Percentiles rank a stretch among this genome's conserved stretches.
Evolutionary conservation across 1,140 invertebrate genomes (phyloP).

Genomic region (Helicoverpa zea): DNA sequence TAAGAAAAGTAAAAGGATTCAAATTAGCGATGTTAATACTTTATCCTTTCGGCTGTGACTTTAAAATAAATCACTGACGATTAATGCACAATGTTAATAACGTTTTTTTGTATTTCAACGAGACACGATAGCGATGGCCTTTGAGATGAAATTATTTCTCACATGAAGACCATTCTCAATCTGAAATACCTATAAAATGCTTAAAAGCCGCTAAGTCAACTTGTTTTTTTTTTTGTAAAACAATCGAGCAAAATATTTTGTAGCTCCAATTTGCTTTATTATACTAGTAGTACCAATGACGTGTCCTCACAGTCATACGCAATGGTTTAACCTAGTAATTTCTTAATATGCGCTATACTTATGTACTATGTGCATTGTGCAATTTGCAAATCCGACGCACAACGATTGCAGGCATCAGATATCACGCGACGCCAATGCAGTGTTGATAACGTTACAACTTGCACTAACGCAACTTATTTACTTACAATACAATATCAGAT

Average conservation of each 20-base stretch:
- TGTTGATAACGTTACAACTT: constrained; percentile 12
- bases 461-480: neutral
- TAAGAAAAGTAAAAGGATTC: constrained; percentile 6
- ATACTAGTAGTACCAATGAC: neutral
- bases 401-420: constrained; percentile 15
- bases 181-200: no score
- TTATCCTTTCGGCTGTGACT: neutral
- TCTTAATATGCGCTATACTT: constrained; percentile 31
- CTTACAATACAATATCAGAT: neutral
- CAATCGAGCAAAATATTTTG: neutral
- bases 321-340: constrained; percentile 17
- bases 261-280: neutral
- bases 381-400: constrained; percentile 19
- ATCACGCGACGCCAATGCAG: constrained; percentile 1
- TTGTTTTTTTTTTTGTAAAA: no score
- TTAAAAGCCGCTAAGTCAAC: no score
- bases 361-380: neutral
- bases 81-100: neutral
- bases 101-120: neutral
- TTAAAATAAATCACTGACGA: neutral
- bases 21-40: neutral
- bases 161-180: no score
- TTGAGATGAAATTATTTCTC: neutral
- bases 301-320: neutral
- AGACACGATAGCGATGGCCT: neutral